Conservation (phyloP, 2,797 vertebrate species). For the Rhinoraja longicauda region DNA sequence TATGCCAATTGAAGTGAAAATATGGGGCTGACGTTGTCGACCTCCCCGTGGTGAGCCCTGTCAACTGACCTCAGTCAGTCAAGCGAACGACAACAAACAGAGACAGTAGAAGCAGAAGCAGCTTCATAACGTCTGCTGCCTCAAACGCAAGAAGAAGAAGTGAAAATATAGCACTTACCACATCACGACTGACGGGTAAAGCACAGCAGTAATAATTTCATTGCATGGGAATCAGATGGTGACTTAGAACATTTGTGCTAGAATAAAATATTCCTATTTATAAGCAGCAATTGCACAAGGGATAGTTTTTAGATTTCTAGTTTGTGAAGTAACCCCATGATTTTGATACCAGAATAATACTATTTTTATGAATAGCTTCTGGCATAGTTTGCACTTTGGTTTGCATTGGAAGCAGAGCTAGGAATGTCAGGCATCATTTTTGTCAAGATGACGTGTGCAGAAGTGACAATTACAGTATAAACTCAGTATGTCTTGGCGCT, state of each 20-base stretch:
- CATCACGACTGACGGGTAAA: neutral
- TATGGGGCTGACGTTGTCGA: too few relatives aligned
- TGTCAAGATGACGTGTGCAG: neutral
- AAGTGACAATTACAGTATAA: conserved; percentile 2
- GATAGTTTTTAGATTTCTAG: neutral
- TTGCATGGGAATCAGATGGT: neutral
- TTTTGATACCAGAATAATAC: neutral
- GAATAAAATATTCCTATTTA: neutral
- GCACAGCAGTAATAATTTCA: neutral
- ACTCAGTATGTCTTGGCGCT: neutral
- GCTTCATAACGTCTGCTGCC: too few relatives aligned
- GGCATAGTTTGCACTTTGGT: neutral
- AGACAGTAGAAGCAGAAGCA: too few relatives aligned
- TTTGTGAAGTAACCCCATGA: neutral
- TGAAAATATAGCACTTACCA: conserved; percentile 10
- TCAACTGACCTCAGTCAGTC: too few relatives aligned
- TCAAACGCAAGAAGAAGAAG: too few relatives aligned
- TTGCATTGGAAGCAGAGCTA: neutral
- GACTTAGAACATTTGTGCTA: neutral
- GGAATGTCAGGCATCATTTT: neutral
- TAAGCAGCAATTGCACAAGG: neutral
- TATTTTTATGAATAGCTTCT: neutral
- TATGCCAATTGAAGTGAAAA: neutral
- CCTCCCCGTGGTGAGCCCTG: too few relatives aligned
- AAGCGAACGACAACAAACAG: too few relatives aligned